Base-by-base conservation (phyloP, 2,797 vertebrate species). In the Xenentodon cancila region DNA sequence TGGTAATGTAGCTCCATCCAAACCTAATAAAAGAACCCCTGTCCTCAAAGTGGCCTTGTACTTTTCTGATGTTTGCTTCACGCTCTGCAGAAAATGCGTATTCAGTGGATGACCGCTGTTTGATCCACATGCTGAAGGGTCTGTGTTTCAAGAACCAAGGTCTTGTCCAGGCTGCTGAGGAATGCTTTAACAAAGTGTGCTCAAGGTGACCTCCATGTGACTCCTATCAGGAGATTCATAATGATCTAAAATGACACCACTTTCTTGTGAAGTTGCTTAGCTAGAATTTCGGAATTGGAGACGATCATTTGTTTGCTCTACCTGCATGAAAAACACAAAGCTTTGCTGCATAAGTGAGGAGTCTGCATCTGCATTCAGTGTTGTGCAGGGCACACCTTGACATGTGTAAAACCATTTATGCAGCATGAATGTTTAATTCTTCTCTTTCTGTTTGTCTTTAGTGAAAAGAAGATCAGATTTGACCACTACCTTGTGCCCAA, bases 401-500 rank as follows among this genome's bases (percentile, higher is more conserved):
- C 12, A 42, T 3, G 3, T 13, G 19, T 46, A 12, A 22, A 60
- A 46, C 46, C 2, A 22, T 4, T 37, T 27, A 20, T 50, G 19
- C 50, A 22, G 27, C 6, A n/a, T 15, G 4, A 1, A 16, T 19
- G 7, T 11, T 57, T 27, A 7, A 53, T 22, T 37, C 6, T 0
- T 19, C 42, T 19, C 6, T 30, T 17, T 37, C 3, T 70, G 19
- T 80, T 49, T 72, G 25, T 53, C 25, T 34, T 47, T 82, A 96
- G 95, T 81, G 94, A 95, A 66, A 95, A 94, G 90, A 94, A 92
- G 85, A 89, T 95, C 73, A 91, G 67, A 79, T 94, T 86, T 51
- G 95, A 96, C 70, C 94, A 95, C 84, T 95, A 95, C 72, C 77
- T 95, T 77, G 92, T 95, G 22, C 95, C 94, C 7, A 95, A 95